Base-by-base conservation (phyloP, 2,113 vertebrate species). In the Glaucidium brasilianum region DNA sequence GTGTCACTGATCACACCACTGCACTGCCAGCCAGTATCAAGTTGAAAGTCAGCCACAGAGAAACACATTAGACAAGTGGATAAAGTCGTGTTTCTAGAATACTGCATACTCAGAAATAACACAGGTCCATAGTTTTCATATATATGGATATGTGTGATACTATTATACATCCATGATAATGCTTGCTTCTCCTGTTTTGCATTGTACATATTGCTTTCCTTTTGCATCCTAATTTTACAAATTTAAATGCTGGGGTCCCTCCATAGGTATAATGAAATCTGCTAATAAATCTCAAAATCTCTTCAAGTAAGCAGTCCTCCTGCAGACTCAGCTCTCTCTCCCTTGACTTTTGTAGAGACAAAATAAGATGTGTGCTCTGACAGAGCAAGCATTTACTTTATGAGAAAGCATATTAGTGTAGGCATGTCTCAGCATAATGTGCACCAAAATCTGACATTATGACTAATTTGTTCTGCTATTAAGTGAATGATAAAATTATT, bases 301-400 rank as follows among this genome's bases (percentile, higher is more conserved):
- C 64, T 94, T 84, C 19, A 37, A 97, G 97, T 98, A 98, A 98
- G 97, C 98, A 98, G 81, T 97, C 73, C 75, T 94, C 21, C 64
- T 98, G 98, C 98, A 97, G 90, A 98, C 96, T 98, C 97, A 98
- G 97, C 98, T 98, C 94, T 98, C 96, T 98, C 88, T 98, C 73
- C 93, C 67, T 97, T 92, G 96, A 97, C 96, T 98, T 98, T 97
- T 86, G 93, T 59, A 69, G 92, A 95, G 58, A 85, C 97, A 97
- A 98, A 99, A 98, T 98, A 98, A 98, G 97, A 98, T 99, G 98
- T 98, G 97, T 98, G 88, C 93, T 98, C 94, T 97, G 94, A 97
- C 96, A 97, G 82, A 68, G 90, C 88, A 97, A 98, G 90, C 95
- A 97, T 98, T 99, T 98, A 94, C 97, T 99, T 98, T 98, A 98